Base-by-base conservation (phyloP, 2,113 vertebrate species). In the Thalassoma bifasciatum region DNA sequence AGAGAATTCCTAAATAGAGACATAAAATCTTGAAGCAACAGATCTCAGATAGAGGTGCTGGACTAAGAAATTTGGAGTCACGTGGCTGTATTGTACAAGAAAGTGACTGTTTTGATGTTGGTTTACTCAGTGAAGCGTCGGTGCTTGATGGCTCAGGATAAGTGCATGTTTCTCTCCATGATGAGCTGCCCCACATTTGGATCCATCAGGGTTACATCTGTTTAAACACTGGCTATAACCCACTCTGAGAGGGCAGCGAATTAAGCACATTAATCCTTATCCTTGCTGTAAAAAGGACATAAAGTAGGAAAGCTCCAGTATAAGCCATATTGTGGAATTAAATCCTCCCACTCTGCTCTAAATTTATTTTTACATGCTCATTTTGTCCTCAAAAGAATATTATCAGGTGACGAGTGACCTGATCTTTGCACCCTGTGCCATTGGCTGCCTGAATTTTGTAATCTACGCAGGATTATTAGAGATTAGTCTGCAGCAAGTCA, bases 261-360 rank as follows among this genome's bases (percentile, higher is more conserved):
- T 90, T 87, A 86, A 86, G 70, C 74, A 57, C 71, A 71, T 77
- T 90, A 88, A 92, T 90, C 89, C 86, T 84, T 66, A 82, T 84
- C 79, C 76, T 37, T 9, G 7, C 83, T 78, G 73, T 56, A 75
- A 85, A 85, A 79, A 62, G 58, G 67, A 64, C 63, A 64, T 16
- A 72, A 82, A 80, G 77, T 30, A 77, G 71, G 61, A 81, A 82
- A 77, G 62, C 68, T 75, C 60, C 51, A 34, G 40, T 64, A 54
- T 60, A 42, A 86, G 71, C 83, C 81, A 74, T 60, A 87, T 72
- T 62, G 62, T 65, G 38, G 54, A 14, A 37, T 64, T 61, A 76
- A 81, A 82, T 82, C 73, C 47, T 63, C 30, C 60, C 49, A 57
- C 53, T 81, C 62, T 57, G 51, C 11, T 73, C 67, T 34, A 14